Conservation (phyloP, 30 jellyfish, hydroid and myxozoan species). For the Mastigias papua region DNA sequence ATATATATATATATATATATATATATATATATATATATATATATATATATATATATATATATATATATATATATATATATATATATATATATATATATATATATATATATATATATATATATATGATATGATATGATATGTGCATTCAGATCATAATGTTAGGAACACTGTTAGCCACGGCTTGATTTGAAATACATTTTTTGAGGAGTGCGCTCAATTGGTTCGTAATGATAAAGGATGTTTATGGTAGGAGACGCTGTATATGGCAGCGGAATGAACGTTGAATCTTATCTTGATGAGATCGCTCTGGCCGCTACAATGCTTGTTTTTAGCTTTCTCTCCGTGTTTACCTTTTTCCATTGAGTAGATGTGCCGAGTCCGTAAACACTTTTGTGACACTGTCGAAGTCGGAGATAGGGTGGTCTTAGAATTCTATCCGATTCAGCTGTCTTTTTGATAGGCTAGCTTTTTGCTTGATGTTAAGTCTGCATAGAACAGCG, state of each 20-base stretch:
- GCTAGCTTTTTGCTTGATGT: neutral
- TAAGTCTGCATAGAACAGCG: neutral
- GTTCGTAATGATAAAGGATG: neutral
- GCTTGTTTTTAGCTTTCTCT: neutral
- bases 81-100: too few relatives aligned
- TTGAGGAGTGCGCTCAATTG: neutral
- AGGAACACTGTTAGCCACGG: neutral
- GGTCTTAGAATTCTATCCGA: neutral
- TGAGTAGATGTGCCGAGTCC: neutral
- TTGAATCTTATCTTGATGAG: neutral
- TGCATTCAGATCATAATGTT: too few relatives aligned
- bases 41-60: too few relatives aligned
- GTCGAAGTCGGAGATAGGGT: slow-evolving; percentile 7
- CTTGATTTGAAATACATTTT: neutral
- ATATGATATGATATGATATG: too few relatives aligned
- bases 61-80: too few relatives aligned
- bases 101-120: too few relatives aligned
- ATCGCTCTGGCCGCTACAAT: slow-evolving; percentile 2
- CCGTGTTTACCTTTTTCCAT: slow-evolving; percentile 7
- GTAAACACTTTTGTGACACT: neutral
- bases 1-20: too few relatives aligned
- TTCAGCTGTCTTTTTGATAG: neutral
- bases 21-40: too few relatives aligned
- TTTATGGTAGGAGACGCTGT: slow-evolving; percentile 29
- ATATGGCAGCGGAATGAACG: neutral